Conservation (phyloP, 92 coral and sea anemone species). For the Meandrina meandrites region DNA sequence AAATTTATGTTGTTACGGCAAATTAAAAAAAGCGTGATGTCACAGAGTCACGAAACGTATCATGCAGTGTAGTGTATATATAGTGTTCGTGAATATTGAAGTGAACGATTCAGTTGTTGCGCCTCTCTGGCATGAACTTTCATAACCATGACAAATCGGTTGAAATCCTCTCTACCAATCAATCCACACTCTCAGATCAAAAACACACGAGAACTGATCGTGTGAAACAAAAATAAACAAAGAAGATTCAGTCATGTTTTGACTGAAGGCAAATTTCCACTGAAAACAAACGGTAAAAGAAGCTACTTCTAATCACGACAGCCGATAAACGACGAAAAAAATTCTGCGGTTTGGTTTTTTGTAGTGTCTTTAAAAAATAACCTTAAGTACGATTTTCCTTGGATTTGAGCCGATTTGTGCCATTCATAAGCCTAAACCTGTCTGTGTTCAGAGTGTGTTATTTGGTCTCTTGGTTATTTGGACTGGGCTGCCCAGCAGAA, state of each 20-base stretch:
- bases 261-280: not conserved
- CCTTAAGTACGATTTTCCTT: not conserved
- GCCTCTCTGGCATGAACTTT: not conserved
- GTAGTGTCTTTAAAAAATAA: not conserved
- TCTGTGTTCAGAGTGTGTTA: not conserved
- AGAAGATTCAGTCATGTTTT: not conserved
- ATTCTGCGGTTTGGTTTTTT: not conserved
- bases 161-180: not conserved
- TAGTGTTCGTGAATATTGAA: not conserved
- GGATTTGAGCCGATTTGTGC: not conserved
- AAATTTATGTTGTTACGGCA: not conserved
- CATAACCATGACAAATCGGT: not conserved
- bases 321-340: too few species aligned
- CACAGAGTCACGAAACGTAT: not conserved
- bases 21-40: not conserved
- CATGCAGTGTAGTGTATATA: not conserved
- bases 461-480: not conserved
- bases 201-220: not conserved
- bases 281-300: not conserved
- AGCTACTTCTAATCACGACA: too few species aligned
- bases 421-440: not conserved
- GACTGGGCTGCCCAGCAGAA: not conserved
- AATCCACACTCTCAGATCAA: not conserved
- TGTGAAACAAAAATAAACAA: not conserved
- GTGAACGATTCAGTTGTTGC: not conserved